Evolutionary conservation across 2,888 invertebrate species (phyloP).

Genomic region (Bhutanitis thaidina): DNA sequence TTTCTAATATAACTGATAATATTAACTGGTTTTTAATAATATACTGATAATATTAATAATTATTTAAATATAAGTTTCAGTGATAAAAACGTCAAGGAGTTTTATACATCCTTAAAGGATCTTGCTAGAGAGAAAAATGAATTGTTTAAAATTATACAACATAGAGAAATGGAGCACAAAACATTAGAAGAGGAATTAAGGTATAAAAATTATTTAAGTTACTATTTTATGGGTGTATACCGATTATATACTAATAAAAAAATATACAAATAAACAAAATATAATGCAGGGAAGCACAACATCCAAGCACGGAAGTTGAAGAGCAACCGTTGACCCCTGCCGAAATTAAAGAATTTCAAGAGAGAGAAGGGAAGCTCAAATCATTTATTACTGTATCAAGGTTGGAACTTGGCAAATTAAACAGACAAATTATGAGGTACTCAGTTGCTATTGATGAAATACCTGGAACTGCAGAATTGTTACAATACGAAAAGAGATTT

Average conservation of each 20-base stretch:
- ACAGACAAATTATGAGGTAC: conserved; percentile 88
- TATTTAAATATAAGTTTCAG: conserved; percentile 44
- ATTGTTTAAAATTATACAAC: conserved; percentile 78
- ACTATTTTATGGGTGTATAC: not conserved
- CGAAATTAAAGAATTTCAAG: conserved; percentile 61
- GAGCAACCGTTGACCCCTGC: conserved; percentile 57
- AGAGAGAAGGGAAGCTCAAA: conserved; percentile 61
- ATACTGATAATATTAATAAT: too few relatives aligned
- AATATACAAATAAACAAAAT: not conserved
- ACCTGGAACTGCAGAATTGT: conserved; percentile 94
- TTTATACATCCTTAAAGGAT: conserved; percentile 75
- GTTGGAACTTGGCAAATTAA: conserved; percentile 87
- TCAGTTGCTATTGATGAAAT: conserved; percentile 94
- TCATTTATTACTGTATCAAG: conserved; percentile 59
- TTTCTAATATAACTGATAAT: not conserved
- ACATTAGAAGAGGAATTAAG: conserved; percentile 54
- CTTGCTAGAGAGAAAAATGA: conserved; percentile 82
- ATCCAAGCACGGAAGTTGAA: conserved; percentile 43
- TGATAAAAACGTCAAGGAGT: conserved; percentile 64
- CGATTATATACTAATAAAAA: not conserved
- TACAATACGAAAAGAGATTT: conserved; percentile 97
- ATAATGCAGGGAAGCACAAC: conserved; percentile 41
- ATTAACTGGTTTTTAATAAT: not conserved
- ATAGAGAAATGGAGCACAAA: conserved; percentile 55
- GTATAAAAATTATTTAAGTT: conserved; percentile 32